Base-by-base conservation (phyloP, 2,888 invertebrate genomes). In the Luffia ferchaultella region DNA sequence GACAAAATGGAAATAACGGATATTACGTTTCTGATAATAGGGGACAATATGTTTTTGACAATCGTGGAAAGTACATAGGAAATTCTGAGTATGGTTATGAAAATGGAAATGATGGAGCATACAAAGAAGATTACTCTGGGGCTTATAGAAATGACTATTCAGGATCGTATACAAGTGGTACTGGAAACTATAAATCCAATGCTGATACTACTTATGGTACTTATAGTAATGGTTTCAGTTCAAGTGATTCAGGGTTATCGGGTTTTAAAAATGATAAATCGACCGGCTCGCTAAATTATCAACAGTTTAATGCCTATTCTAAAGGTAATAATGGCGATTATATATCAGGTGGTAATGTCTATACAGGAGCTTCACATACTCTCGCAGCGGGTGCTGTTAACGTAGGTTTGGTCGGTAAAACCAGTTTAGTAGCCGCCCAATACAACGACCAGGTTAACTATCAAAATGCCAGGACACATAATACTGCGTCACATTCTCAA, bases 371-470 rank as follows among this genome's bases (percentile, higher is more conserved):
- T 0, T 73, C 78, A 5, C 83, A 84, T 48, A 75, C 74, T 46
- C 63, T 84, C 18, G 76, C 82, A 2, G 80, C 80, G 12, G 84
- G 84, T 20, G 80, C 83, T 30, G 68, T 85, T 0, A 85, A 82
- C 56, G 79, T 83, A 15, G 84, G 76, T 20, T 63, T 85, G 42
- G 84, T 85, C 5, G 85, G 85, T 40, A 84, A 83, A 61, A 85
- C 84, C 1, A 76, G 76, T 15, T 63, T 84, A 50, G 62, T 84
- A 1, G 83, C 83, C 51, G 65, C 70, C 19, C 66, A 64, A 46
- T 73, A 76, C 51, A 64, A 62, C 1, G 62, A 74, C 46, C 70
- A 76, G 56, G 59, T 53, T 1, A 67, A 62, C 49, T 76, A 75
- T 53, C 58, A 60, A 55, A 18, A 54, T 44, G 45, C 54, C 55